phyloP scores from a whole-genome alignment of 2,113 vertebrate genomes.

The Ammodramus savannarum region DNA sequence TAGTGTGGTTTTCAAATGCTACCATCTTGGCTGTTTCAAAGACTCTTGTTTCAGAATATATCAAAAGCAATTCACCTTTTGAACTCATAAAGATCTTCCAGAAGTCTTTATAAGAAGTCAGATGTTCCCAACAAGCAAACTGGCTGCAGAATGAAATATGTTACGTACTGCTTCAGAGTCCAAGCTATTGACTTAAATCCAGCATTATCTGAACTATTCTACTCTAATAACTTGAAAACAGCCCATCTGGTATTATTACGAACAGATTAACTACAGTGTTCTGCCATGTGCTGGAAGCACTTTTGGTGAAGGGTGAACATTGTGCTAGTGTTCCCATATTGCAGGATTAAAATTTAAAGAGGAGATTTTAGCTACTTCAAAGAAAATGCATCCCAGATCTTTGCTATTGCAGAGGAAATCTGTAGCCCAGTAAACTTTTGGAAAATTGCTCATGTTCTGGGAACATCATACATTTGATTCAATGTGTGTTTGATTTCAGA shows the following conservation, averaged over 20 bases:
- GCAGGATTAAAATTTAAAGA: background rate
- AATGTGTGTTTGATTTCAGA: background rate
- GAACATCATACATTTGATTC: background rate
- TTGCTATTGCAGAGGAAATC: background rate
- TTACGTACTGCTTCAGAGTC: background rate
- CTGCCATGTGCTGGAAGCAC: background rate
- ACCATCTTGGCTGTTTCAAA: conserved; percentile 60
- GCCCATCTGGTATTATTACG: background rate
- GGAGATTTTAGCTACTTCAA: background rate
- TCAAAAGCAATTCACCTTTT: background rate
- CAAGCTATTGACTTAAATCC: background rate
- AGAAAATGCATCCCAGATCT: background rate
- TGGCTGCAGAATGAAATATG: background rate
- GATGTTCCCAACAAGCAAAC: background rate
- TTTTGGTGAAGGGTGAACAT: background rate
- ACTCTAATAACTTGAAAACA: background rate
- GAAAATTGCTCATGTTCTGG: background rate
- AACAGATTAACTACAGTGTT: background rate
- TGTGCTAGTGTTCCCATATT: background rate
- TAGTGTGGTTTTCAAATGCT: conserved; percentile 40
- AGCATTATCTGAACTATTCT: conserved; percentile 6
- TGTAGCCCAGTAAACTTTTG: background rate
- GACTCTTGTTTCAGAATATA: conserved; percentile 39
- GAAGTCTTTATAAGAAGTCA: conserved; percentile 5
- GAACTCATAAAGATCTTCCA: background rate